Base-by-base conservation (phyloP, 2,113 vertebrate genomes). In the Ascaphus truei region DNA sequence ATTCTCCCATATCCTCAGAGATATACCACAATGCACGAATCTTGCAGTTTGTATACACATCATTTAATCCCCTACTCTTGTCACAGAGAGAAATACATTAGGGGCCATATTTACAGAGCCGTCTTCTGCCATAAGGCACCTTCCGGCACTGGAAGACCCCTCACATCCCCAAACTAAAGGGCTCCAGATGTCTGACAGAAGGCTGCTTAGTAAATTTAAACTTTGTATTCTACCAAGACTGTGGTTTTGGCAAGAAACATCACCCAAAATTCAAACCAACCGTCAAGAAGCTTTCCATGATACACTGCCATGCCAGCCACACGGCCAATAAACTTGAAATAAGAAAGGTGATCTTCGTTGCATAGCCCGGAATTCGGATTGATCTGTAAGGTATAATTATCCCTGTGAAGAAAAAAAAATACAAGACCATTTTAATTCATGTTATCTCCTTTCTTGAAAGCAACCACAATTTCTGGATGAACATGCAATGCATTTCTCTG, bases 271-370 rank as follows among this genome's bases (percentile, higher is more conserved):
- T 47, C 62, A 77, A 72, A 81, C 94, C 81, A 58, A 98, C 96
- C 97, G 76, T 99, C 97, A 30, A 99, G 80, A 72, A 98, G 90
- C 78, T 98, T 99, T 68, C 97, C 96, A 4, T 99, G 97, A 71
- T 94, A 96, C 41, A 98, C 97, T 1, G 97, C 96, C 97, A 99
- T 99, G 73, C 97, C 97, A 11, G 96, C 97, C 74, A 98, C 95
- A 4, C 96, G 95, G 29, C 97, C 97, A 30, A 99, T 99, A 80
- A 98, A 98, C 83, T 96, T 98, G 82, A 98, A 98, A 82, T 99
- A 99, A 33, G 95, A 92, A 53, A 99, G 89, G 73, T 99, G 97
- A 79, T 99, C 97, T 84, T 99, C 97, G 25, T 99, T 98, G 77
- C 97, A 99, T 51, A 99, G 81, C 36, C 97, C 97, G 36, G 97